Percentiles rank a stretch among this genome's conserved stretches.
These are phyloP conservation scores for Stenopsyche tienmushanensis DNA, from an alignment of 1,140 invertebrate genomes.

Conservation along the genomic window DNA sequence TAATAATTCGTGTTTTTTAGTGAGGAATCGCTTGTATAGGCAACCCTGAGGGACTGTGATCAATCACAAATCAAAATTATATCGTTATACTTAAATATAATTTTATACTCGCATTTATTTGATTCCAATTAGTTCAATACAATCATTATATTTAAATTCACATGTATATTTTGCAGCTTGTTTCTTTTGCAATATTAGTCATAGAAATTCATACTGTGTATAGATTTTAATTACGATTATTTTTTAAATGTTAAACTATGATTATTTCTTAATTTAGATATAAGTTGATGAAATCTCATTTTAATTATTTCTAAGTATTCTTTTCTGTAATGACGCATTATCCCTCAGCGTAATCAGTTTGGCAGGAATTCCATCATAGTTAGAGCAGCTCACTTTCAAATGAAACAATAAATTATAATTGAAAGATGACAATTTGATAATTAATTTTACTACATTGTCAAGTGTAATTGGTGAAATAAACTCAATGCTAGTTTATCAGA, in stretches of 20 bases:
- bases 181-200: too few species aligned
- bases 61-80: background rate
- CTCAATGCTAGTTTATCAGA: slow-evolving; percentile 62
- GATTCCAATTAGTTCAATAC: background rate
- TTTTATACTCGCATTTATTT: background rate
- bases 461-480: slow-evolving; percentile 62
- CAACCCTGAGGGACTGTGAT: slow-evolving; percentile 24
- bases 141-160: background rate
- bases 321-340: slow-evolving; percentile 18
- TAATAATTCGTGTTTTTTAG: slow-evolving; percentile 43
- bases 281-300: too few species aligned
- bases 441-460: slow-evolving; percentile 53
- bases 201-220: slow-evolving; percentile 10
- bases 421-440: slow-evolving; percentile 39
- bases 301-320: background rate
- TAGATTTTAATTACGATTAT: slow-evolving; percentile 13
- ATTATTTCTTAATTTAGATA: too few species aligned
- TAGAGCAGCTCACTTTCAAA: slow-evolving; percentile 33
- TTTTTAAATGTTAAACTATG: background rate
- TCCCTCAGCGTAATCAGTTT: slow-evolving; percentile 38
- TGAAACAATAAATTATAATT: slow-evolving; percentile 32
- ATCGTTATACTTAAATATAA: background rate
- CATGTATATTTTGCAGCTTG: too few species aligned
- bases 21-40: slow-evolving; percentile 40
- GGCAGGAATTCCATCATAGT: slow-evolving; percentile 34